Evolutionary conservation across 2,797 vertebrate species (phyloP), one percentile per base, ranked within the genome.

Genomic region (Paramormyrops hopkinsi): DNA sequence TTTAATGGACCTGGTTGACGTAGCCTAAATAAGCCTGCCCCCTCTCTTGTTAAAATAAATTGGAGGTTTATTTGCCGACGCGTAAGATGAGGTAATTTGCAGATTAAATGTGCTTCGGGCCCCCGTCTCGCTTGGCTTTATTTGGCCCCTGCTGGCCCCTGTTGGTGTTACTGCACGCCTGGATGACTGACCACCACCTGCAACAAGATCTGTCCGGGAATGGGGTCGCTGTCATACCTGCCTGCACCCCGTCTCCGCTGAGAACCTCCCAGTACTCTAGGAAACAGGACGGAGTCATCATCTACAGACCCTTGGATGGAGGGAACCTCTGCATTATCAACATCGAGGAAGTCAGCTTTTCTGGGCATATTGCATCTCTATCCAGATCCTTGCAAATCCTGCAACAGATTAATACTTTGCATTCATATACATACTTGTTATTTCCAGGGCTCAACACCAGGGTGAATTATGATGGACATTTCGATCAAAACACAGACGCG

Each of bases 11-110:
- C 82, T 48, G 46, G 82, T 84, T 84, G 25, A 84, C n/a, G 22
- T 84, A 50, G 4, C 19, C 46, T 84, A 94, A 96, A 95, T 95
- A 95, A 92, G 92, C 95, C 89, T 92, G 90, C 94, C 94, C 90
- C 92, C 37, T 41, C 44, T 88, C 59, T 65, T 14, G 59, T 41
- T 59, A 44, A 59, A 88, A 48, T 46, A 50, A 50, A 84, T 84
- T 50, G 41, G 82, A 50, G 50, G 41, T 46, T 46, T 50, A 84
- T 84, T 84, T 50, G 82, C 41, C 2, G 82, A 22, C n/a, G 3
- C 3, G 8, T 84, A 22, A 84, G 46, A 8, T 48, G 19, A 50
- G 41, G 46, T 50, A 50, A 84, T 48, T 50, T 46, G 41, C 46
- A 50, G 82, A 50, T 84, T 84, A 84, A 79, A 79, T 44, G 73